phyloP scores from a whole-genome alignment of 2,888 invertebrate genomes.

The Xylota segnis region DNA sequence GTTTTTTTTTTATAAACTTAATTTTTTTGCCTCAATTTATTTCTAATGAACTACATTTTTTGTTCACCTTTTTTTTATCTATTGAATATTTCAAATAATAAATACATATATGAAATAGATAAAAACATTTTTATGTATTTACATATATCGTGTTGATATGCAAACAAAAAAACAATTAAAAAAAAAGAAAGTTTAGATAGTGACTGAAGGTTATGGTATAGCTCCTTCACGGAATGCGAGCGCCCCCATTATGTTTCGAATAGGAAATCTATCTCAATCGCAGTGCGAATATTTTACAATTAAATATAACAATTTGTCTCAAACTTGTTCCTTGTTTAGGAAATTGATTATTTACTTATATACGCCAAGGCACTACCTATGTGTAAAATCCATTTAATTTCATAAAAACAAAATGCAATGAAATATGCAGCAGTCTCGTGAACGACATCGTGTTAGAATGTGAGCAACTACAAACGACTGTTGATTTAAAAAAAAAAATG shows the following conservation, averaged over 20 bases:
- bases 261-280: slow-evolving; percentile 3
- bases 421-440: not conserved
- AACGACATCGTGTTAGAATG: not conserved
- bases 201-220: not conserved
- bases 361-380: not conserved
- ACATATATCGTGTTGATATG: not conserved
- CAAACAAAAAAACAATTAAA: not conserved
- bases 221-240: slow-evolving; percentile 9
- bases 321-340: not conserved
- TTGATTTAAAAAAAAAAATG: too few relatives aligned
- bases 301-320: not conserved
- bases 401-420: too few relatives aligned
- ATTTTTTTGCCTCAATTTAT: slow-evolving; percentile 47
- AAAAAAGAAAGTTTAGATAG: not conserved
- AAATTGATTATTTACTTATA: slow-evolving; percentile 1
- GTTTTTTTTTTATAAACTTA: slow-evolving; percentile 52
- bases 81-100: slow-evolving; percentile 66
- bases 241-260: not conserved
- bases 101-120: slow-evolving; percentile 60
- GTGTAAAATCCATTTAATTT: not conserved
- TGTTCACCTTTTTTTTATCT: slow-evolving; percentile 57
- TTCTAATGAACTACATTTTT: slow-evolving; percentile 49
- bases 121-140: slow-evolving; percentile 28
- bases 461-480: not conserved
- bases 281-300: not conserved